Base-by-base conservation (phyloP, 2,888 invertebrate species). In the Pocota personata region DNA sequence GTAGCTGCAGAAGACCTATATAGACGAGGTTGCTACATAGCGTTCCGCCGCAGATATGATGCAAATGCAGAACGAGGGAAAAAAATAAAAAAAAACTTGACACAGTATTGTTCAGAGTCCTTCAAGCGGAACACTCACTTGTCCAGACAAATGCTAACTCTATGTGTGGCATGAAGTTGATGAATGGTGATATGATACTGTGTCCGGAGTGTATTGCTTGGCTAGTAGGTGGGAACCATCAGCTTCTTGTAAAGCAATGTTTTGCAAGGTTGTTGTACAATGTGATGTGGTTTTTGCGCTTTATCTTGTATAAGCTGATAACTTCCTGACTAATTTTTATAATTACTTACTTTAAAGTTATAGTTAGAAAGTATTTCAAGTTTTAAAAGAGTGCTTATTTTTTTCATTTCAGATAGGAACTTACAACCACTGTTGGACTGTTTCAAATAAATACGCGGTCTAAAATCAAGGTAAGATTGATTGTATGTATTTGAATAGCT, bases 61-160 rank as follows among this genome's bases (percentile, higher is more conserved):
- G 86, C 77, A 86, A 86, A 86, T 76, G 71, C 69, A 71, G 16
- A 77, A 27, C 4, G 43, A 35, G 48, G 10, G 50, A n/a, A 6
- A 57, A 35, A 55, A n/a, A n/a, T n/a, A n/a, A 69, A 52, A 71
- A 52, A 72, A 71, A 76, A 72, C 46, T 67, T 57, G 82, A 76
- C 82, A 72, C 32, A 72, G 55, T 86, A 86, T 86, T 86, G 86
- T 86, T 86, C 43, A 32, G 58, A 72, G 46, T 76, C 46, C 60
- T 72, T 67, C 86, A 72, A 77, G 82, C 82, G 86, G 21, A 86
- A 77, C 86, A 57, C 82, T 82, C 64, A 72, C 86, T 66, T 86
- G 82, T 80, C 82, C 76, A 86, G 86, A 72, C 71, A 72, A 43
- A 86, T 82, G 78, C 71, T 82, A 77, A 71, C 64, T 76, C 14